Percentiles rank a stretch among this genome's conserved stretches.
Evolutionary conservation across 2,888 invertebrate species (phyloP).

Genomic region (Protonemura montana): DNA sequence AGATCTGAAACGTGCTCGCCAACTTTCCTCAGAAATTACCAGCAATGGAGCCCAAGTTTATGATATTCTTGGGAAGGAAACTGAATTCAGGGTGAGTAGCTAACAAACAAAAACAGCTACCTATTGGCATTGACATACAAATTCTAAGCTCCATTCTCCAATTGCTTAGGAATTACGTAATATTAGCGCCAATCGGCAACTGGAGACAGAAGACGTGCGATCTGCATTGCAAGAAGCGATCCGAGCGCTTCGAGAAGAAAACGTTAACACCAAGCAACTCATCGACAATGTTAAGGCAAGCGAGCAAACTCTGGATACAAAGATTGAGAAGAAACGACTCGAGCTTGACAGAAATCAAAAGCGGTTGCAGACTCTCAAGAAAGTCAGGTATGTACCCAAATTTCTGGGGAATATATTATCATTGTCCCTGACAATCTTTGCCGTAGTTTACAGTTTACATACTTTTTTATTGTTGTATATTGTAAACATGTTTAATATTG

Average conservation of each 20-base stretch:
- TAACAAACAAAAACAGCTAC: neutral
- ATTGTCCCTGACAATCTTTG: too few species aligned
- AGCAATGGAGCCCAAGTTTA: constrained; percentile 88
- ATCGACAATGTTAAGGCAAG: constrained; percentile 88
- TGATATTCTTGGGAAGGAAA: constrained; percentile 90
- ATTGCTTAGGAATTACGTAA: constrained; percentile 76
- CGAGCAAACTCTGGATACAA: constrained; percentile 87
- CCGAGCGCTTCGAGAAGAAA: constrained; percentile 71
- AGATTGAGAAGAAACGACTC: constrained; percentile 87
- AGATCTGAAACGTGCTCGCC: constrained; percentile 83
- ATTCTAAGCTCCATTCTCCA: neutral
- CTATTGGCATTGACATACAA: neutral
- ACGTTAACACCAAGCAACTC: constrained; percentile 75
- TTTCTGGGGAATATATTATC: neutral
- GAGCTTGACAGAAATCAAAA: constrained; percentile 94
- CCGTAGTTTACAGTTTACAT: too few species aligned
- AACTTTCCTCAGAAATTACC: constrained; percentile 90
- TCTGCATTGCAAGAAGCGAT: constrained; percentile 78
- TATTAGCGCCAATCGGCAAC: constrained; percentile 79
- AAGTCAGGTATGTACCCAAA: constrained; percentile 74
- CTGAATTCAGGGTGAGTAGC: constrained; percentile 74
- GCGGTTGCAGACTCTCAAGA: constrained; percentile 89
- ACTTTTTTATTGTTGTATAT: too few species aligned
- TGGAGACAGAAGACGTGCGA: constrained; percentile 85
- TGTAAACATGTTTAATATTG: too few species aligned